Percentiles rank a stretch among this genome's conserved stretches.
Evolutionary conservation across 2,888 invertebrate species (phyloP).

Genomic region (Aphodius sticticus): DNA sequence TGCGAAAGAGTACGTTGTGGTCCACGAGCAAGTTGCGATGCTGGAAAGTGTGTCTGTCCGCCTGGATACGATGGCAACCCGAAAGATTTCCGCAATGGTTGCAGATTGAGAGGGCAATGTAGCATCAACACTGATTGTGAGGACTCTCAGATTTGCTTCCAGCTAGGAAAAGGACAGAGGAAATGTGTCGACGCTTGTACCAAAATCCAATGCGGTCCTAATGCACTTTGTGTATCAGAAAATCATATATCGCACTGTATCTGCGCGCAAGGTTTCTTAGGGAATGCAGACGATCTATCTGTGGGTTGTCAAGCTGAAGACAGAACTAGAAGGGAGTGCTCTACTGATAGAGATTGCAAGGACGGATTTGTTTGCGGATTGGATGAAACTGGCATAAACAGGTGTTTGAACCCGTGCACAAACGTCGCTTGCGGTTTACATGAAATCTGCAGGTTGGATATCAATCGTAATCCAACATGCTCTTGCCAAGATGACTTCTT

Average conservation of each 20-base stretch:
- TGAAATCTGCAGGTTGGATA: conserved; percentile 78
- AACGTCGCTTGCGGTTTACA: conserved; percentile 84
- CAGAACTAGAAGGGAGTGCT: conserved; percentile 70
- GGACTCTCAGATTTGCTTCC: conserved; percentile 87
- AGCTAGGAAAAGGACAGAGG: conserved; percentile 77
- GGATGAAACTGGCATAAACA: conserved; percentile 68
- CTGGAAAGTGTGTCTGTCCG: conserved; percentile 81
- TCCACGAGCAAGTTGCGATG: conserved; percentile 81
- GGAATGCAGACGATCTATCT: conserved; percentile 82
- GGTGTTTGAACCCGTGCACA: conserved; percentile 81
- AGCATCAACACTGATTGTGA: conserved; percentile 83
- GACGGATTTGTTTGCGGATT: conserved; percentile 75
- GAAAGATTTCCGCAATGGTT: conserved; percentile 73
- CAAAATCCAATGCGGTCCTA: conserved; percentile 89
- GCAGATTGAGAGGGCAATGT: conserved; percentile 78
- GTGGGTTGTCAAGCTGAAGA: conserved; percentile 80
- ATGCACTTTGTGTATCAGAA: conserved; percentile 84
- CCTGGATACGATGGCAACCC: conserved; percentile 82
- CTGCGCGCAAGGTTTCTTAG: conserved; percentile 82
- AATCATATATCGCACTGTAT: conserved; percentile 87
- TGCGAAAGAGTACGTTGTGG: conserved; percentile 82
- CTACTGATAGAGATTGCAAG: conserved; percentile 75
- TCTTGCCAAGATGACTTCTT: conserved; percentile 79
- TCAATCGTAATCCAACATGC: conserved; percentile 76
- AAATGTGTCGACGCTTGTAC: conserved; percentile 89